A percentile compares a stretch with the other conserved stretches of the same genome.
These are phyloP conservation scores for Vireo griseus DNA, from an alignment of 2,797 vertebrate species.

Conservation along the genomic window DNA sequence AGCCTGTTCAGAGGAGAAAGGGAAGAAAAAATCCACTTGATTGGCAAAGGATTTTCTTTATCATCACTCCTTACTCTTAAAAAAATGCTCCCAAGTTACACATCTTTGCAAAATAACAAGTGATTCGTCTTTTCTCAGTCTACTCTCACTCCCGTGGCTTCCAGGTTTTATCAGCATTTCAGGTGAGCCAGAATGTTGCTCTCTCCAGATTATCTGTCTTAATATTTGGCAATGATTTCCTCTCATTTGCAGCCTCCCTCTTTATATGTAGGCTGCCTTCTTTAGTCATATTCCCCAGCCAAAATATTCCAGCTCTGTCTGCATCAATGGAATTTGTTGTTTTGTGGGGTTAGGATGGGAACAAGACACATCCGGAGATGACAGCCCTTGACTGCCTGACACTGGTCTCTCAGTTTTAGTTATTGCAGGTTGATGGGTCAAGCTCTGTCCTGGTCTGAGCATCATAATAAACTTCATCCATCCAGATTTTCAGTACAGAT, in stretches of 20 bases:
- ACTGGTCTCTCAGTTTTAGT: background rate
- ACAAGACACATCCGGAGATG: background rate
- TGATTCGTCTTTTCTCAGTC: constrained; percentile 27
- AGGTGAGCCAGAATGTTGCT: constrained; percentile 48
- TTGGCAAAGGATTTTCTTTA: background rate
- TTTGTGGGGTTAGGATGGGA: background rate
- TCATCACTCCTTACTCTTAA: background rate
- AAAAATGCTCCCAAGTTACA: background rate
- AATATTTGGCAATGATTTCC: background rate
- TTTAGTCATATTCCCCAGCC: background rate
- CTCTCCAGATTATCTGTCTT: constrained; percentile 13
- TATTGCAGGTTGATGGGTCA: background rate
- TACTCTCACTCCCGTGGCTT: constrained; percentile 15
- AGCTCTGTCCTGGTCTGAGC: background rate
- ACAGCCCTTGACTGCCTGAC: background rate
- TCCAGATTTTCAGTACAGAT: background rate
- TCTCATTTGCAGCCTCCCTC: background rate
- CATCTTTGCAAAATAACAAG: constrained; percentile 8
- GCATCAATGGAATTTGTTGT: background rate
- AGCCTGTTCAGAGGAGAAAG: background rate
- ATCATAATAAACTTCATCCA: background rate
- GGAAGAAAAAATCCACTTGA: background rate
- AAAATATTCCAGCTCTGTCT: background rate
- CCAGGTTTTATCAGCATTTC: constrained; percentile 48
- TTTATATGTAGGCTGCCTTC: background rate